Percentiles rank a stretch among this genome's conserved stretches.
Conservation (phyloP, 2,113 vertebrate genomes). For the Callocephalon fimbriatum region DNA sequence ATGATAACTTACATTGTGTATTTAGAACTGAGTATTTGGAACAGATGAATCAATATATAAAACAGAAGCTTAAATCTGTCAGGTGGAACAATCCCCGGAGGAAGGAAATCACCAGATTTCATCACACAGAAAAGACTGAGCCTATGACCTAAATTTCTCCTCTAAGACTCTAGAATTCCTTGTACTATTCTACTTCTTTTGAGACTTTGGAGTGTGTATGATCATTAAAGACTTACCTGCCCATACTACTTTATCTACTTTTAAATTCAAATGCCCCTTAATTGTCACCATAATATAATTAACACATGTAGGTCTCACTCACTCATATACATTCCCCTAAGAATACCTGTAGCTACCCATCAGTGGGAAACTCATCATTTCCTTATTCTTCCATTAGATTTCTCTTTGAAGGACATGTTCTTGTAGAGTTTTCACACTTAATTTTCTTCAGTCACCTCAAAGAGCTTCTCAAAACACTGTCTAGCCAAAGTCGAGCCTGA, state of each 20-base stretch:
- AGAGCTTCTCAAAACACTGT: not conserved
- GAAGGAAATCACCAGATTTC: not conserved
- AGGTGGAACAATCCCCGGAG: not conserved
- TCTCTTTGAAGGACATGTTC: not conserved
- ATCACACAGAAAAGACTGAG: not conserved
- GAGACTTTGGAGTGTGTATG: not conserved
- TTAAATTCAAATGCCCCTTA: not conserved
- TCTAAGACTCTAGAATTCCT: not conserved
- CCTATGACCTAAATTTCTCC: not conserved
- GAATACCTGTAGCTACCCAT: not conserved
- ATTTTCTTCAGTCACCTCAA: not conserved
- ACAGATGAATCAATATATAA: not conserved
- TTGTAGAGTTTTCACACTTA: not conserved
- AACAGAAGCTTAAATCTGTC: not conserved
- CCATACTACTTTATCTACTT: not conserved
- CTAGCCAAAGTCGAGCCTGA: not conserved
- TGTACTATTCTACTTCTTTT: not conserved
- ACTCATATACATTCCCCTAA: not conserved
- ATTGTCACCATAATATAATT: not conserved
- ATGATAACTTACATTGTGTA: fast-evolving
- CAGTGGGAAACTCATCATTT: not conserved
- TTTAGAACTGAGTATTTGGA: not conserved
- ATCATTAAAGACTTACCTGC: not conserved
- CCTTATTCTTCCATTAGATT: not conserved
- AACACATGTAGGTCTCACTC: not conserved